Percentiles rank a stretch among this genome's conserved stretches.
Conservation (phyloP, 2,888 invertebrate genomes). For the Acronicta aceris region DNA sequence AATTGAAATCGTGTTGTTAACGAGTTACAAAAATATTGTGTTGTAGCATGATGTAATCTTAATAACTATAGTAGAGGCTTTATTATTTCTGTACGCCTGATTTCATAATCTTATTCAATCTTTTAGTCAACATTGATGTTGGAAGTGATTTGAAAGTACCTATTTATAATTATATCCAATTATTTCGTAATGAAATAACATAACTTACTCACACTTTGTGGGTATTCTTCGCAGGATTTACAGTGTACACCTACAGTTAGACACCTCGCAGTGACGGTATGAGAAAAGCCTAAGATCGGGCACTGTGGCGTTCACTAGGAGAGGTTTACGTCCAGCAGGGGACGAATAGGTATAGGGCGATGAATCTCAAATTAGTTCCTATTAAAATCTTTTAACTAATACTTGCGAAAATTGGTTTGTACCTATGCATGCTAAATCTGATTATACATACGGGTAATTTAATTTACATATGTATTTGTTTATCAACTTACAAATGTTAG, state of each 20-base stretch:
- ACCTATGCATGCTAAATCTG: neutral
- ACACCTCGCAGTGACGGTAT: no score
- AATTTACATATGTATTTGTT: slow-evolving; percentile 1
- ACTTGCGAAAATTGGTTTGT: slow-evolving; percentile 1
- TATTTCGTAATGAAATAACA: no score
- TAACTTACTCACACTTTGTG: no score
- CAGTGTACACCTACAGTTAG: no score
- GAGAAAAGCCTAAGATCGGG: no score
- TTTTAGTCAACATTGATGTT: slow-evolving; percentile 35
- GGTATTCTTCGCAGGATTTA: no score
- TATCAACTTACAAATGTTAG: slow-evolving; percentile 2
- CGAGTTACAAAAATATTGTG: slow-evolving; percentile 71
- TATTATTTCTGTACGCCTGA: slow-evolving; percentile 49
- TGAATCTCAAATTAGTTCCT: no score
- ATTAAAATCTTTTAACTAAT: neutral
- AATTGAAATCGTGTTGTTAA: slow-evolving; percentile 84
- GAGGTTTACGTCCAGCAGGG: no score
- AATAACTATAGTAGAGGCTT: slow-evolving; percentile 42
- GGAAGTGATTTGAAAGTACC: slow-evolving; percentile 10
- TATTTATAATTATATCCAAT: no score
- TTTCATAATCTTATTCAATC: slow-evolving; percentile 50
- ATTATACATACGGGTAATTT: neutral
- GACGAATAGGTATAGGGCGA: no score
- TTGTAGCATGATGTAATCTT: slow-evolving; percentile 52
- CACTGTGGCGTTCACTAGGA: no score